A percentile compares a stretch with the other conserved stretches of the same genome.
Conservation (phyloP, 2,113 vertebrate genomes). For the Hystrix cristata region DNA sequence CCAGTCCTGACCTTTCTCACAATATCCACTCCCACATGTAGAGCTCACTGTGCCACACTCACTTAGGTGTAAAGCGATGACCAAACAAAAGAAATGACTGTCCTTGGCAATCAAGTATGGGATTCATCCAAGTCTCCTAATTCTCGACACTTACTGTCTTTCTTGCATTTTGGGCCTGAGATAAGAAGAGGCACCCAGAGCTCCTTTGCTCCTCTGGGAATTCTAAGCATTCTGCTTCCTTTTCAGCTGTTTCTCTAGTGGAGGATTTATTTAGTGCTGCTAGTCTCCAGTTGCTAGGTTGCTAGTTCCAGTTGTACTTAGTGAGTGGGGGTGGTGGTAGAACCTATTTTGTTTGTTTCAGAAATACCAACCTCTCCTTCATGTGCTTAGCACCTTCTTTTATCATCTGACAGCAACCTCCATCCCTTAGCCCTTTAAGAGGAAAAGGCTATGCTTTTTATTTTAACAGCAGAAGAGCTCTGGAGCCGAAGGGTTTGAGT, state of each 20-base stretch:
- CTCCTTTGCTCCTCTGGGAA: neutral
- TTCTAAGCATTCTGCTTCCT: constrained; percentile 60
- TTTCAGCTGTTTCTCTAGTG: constrained; percentile 69
- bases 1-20: neutral
- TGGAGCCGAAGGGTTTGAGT: neutral
- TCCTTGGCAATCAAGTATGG: neutral
- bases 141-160: neutral
- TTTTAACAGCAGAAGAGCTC: neutral
- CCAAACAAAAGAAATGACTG: neutral
- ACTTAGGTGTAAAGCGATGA: neutral
- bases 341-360: constrained; percentile 38
- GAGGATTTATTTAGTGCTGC: constrained; percentile 71
- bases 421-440: neutral
- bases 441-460: constrained; percentile 25
- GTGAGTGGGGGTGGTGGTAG: neutral
- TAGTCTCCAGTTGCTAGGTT: constrained; percentile 11
- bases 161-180: neutral
- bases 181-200: constrained; percentile 45
- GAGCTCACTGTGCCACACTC: neutral
- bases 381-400: constrained; percentile 12
- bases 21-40: neutral
- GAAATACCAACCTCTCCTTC: constrained; percentile 55
- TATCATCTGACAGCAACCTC: neutral
- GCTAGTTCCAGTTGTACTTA: neutral
- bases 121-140: neutral